These are phyloP conservation scores for Eilema caniola DNA, from an alignment of 2,888 invertebrate species.

Conservation along the genomic window DNA sequence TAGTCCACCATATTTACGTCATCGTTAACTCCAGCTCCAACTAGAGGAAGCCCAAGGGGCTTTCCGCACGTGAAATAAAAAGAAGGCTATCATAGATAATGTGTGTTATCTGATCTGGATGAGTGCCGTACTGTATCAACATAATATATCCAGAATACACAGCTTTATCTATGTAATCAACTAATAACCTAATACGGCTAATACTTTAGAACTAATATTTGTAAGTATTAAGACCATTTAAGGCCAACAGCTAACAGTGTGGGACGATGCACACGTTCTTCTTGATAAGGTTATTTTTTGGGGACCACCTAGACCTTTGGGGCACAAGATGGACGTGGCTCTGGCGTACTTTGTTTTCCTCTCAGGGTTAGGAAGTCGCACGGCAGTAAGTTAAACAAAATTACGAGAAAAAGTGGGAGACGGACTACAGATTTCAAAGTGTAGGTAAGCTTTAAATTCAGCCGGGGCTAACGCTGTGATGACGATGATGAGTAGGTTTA, in stretches of 20 bases:
- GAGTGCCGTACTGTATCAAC: constrained; percentile 15
- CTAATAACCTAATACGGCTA: constrained; percentile 5
- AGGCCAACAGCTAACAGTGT: not conserved
- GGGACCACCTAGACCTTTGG: not conserved
- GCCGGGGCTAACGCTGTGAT: no score
- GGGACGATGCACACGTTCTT: not conserved
- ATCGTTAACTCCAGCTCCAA: no score
- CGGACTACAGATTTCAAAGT: no score
- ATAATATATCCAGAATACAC: constrained; percentile 30
- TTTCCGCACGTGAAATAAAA: not conserved
- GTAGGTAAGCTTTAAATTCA: no score
- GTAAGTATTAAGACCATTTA: constrained; percentile 3
- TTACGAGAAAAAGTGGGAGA: no score
- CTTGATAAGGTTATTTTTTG: not conserved
- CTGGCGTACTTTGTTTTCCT: no score
- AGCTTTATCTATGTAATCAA: constrained; percentile 9
- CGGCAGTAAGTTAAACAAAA: no score
- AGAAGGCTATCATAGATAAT: not conserved
- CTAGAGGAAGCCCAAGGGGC: not conserved
- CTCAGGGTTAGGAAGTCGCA: no score
- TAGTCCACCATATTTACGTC: no score
- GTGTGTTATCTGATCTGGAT: not conserved
- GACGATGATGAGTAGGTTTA: no score
- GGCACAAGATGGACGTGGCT: no score
- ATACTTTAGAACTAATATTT: constrained; percentile 11